A percentile compares a stretch with the other conserved stretches of the same genome.
These are phyloP conservation scores for Euthynnus affinis DNA, from an alignment of 2,797 vertebrate genomes.

Conservation along the genomic window DNA sequence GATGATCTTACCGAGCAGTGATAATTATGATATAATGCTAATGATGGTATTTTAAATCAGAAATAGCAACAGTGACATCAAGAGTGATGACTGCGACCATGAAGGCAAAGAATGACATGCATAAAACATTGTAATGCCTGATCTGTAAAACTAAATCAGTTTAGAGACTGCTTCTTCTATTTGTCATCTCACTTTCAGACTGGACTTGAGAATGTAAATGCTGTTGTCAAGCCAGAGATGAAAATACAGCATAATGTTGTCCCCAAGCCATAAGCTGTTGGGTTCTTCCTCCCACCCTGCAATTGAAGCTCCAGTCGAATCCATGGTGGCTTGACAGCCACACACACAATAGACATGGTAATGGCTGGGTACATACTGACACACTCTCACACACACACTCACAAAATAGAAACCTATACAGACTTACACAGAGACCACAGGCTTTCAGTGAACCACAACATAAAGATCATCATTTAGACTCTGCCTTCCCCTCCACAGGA, in stretches of 20 bases:
- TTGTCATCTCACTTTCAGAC: constrained; percentile 23
- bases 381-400: constrained; percentile 36
- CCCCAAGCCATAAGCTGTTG: constrained; percentile 49
- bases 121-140: not conserved
- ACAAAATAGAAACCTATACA: constrained; percentile 71
- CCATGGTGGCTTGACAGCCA: constrained; percentile 71
- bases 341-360: constrained; percentile 77
- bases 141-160: not conserved
- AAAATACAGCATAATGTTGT: constrained; percentile 63
- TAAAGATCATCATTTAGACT: constrained; percentile 81
- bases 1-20: not conserved
- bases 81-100: not conserved
- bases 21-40: constrained; percentile 14
- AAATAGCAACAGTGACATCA: not conserved
- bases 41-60: constrained; percentile 6
- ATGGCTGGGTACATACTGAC: constrained; percentile 67
- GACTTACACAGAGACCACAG: constrained; percentile 66
- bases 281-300: constrained; percentile 63
- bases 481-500: constrained; percentile 69
- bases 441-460: constrained; percentile 76
- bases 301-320: constrained; percentile 64
- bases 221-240: constrained; percentile 58
- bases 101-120: not conserved
- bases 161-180: not conserved
- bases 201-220: constrained; percentile 49